Conservation (phyloP, 2,888 invertebrate genomes). For the Drosophila atripex region DNA sequence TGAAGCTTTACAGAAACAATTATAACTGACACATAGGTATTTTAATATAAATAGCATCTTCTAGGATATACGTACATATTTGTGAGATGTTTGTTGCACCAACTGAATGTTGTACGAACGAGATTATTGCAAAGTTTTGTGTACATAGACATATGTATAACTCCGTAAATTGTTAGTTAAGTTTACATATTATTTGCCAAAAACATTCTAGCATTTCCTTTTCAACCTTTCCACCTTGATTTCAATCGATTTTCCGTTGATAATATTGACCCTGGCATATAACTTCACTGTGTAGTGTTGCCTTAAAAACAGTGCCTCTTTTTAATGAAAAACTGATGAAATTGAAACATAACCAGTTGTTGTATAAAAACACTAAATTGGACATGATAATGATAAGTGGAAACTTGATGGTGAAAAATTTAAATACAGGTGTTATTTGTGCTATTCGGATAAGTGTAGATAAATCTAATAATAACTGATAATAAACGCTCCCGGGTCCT, state of each 20-base stretch:
- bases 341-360: constrained; percentile 45
- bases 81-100: constrained; percentile 35
- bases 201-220: constrained; percentile 54
- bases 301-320: constrained; percentile 93
- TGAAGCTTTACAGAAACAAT: constrained; percentile 62
- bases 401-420: constrained; percentile 70
- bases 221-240: constrained; percentile 13
- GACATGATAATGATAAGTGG: constrained; percentile 49
- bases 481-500: constrained; percentile 39
- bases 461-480: constrained; percentile 46
- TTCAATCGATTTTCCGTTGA: constrained; percentile 23
- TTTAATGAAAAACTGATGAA: constrained; percentile 69
- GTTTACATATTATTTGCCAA: constrained; percentile 67
- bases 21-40: constrained; percentile 1
- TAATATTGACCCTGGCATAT: constrained; percentile 54
- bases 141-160: background rate
- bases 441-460: constrained; percentile 70
- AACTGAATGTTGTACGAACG: constrained; percentile 19
- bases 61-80: constrained; percentile 23
- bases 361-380: constrained; percentile 49
- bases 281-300: constrained; percentile 89
- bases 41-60: constrained; percentile 13
- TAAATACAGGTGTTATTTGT: constrained; percentile 76
- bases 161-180: background rate
- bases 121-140: background rate